Conservation (phyloP, 2,888 invertebrate genomes). For the Cynaeus angustus region DNA sequence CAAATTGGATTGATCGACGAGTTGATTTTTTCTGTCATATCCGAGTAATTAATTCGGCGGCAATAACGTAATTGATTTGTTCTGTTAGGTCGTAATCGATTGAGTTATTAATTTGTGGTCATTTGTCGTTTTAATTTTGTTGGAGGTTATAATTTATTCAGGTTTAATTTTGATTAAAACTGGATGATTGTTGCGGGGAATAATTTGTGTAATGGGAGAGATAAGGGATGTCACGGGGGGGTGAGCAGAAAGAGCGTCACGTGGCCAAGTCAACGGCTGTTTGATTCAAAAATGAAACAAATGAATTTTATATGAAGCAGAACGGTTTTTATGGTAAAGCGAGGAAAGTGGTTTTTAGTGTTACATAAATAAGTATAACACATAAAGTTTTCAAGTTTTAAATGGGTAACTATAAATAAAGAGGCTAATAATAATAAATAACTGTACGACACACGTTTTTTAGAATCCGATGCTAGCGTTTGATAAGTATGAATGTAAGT, state of each 20-base stretch:
- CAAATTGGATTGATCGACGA: slow-evolving; percentile 59
- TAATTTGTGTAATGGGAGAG: slow-evolving; percentile 45
- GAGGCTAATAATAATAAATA: too few relatives aligned
- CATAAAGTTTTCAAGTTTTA: too few relatives aligned
- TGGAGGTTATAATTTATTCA: slow-evolving; percentile 54
- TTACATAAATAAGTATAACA: too few relatives aligned
- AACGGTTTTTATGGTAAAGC: too few relatives aligned
- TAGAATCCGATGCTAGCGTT: too few relatives aligned
- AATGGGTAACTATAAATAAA: too few relatives aligned
- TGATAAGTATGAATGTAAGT: too few relatives aligned
- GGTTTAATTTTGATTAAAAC: slow-evolving; percentile 60
- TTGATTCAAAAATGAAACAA: not conserved
- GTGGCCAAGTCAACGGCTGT: slow-evolving; percentile 14
- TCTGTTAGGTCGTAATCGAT: slow-evolving; percentile 15
- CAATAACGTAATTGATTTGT: slow-evolving; percentile 45
- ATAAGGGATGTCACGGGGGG: slow-evolving; percentile 25
- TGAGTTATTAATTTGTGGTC: slow-evolving; percentile 25
- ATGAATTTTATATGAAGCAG: too few relatives aligned
- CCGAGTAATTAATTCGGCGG: slow-evolving; percentile 35
- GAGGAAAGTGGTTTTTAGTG: too few relatives aligned
- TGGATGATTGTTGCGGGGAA: slow-evolving; percentile 49
- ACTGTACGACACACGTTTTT: too few relatives aligned
- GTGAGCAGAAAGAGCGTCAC: slow-evolving; percentile 30
- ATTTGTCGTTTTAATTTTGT: slow-evolving; percentile 31
- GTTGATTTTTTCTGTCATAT: slow-evolving; percentile 49